Conservation (phyloP, 2,113 vertebrate genomes). For the Verasper variegatus region DNA sequence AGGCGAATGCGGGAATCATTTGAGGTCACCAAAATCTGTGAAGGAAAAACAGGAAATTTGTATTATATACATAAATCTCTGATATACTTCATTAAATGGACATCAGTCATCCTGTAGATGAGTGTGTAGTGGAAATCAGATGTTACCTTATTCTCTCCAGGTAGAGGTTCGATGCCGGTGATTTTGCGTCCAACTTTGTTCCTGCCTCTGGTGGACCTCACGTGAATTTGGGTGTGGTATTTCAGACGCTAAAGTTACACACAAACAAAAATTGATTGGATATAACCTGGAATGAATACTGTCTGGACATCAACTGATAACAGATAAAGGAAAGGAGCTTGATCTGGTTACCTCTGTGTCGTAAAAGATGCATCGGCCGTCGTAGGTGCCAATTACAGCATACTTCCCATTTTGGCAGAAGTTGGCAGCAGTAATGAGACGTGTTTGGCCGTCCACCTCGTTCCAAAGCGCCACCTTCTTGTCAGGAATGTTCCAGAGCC, state of each 20-base stretch:
- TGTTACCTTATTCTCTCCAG: conserved; percentile 96
- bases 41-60: background rate
- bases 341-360: conserved; percentile 90
- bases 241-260: conserved; percentile 89
- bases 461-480: conserved; percentile 99
- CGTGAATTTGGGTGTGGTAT: conserved; percentile 98
- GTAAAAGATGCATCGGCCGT: conserved; percentile 98
- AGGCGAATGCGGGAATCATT: conserved; percentile 97
- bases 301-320: background rate
- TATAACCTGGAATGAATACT: no score
- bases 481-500: conserved; percentile 99
- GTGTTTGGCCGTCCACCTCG: conserved; percentile 97
- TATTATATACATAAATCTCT: background rate
- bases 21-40: conserved; percentile 96
- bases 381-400: conserved; percentile 96
- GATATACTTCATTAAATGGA: no score
- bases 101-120: background rate
- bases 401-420: conserved; percentile 99
- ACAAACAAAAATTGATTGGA: background rate
- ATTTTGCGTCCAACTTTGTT: conserved; percentile 98
- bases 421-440: conserved; percentile 98
- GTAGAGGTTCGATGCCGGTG: conserved; percentile 97
- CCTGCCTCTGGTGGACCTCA: conserved; percentile 95
- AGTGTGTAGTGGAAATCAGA: background rate
- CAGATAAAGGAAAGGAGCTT: background rate